phyloP scores from a whole-genome alignment of 2,797 vertebrate species.

The Sylvilagus floridanus region DNA sequence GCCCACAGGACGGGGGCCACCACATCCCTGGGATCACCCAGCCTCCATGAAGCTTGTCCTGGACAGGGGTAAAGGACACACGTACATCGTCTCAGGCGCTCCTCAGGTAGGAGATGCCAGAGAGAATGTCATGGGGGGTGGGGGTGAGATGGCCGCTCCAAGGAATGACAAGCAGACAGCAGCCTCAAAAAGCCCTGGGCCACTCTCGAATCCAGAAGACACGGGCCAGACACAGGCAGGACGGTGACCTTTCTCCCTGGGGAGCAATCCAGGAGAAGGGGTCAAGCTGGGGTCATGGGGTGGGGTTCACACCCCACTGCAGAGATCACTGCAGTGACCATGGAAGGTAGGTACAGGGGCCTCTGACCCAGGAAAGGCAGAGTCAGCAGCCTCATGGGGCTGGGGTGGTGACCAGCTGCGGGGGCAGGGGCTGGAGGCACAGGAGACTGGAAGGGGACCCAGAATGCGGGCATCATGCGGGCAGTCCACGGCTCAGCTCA shows the following conservation, averaged over 20 bases:
- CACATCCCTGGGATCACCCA: too few species aligned
- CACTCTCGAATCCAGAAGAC: not conserved
- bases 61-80: too few species aligned
- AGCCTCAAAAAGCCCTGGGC: not conserved
- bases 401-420: not conserved
- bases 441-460: rapidly evolving
- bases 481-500: not conserved
- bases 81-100: too few species aligned
- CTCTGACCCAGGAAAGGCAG: not conserved
- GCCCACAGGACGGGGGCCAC: too few species aligned
- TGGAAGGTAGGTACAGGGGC: not conserved
- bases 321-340: not conserved
- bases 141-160: too few species aligned
- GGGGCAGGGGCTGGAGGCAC: not conserved
- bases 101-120: too few species aligned
- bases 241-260: not conserved
- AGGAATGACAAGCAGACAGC: rapidly evolving
- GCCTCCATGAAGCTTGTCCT: too few species aligned
- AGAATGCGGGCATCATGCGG: rapidly evolving
- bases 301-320: not conserved
- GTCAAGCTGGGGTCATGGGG: not conserved
- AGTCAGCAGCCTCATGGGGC: not conserved
- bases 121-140: too few species aligned
- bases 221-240: not conserved
- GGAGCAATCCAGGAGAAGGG: not conserved